Evolutionary conservation across 2,888 invertebrate species (phyloP).

Genomic region (Dioctria rufipes): DNA sequence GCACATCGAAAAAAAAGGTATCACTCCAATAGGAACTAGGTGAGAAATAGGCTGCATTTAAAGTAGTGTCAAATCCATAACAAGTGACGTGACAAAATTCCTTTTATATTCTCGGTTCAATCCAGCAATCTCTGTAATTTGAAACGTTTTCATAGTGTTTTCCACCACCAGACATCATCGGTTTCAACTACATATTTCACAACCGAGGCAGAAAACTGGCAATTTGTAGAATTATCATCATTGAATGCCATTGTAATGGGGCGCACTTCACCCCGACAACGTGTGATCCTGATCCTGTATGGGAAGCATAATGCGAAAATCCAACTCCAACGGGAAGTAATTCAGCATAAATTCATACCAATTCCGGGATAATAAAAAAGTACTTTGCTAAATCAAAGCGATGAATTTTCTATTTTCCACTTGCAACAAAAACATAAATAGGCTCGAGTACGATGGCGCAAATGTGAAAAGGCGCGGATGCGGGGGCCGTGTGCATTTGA

Average conservation of each 20-base stretch:
- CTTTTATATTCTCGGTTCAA: background rate
- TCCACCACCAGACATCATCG: background rate
- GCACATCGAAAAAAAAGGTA: background rate
- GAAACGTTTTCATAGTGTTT: slow-evolving; percentile 21
- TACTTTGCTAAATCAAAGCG: slow-evolving; percentile 52
- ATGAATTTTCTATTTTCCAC: slow-evolving; percentile 52
- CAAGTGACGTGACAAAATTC: slow-evolving; percentile 26
- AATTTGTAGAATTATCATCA: slow-evolving; percentile 42
- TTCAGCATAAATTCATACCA: slow-evolving; percentile 50
- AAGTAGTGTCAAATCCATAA: slow-evolving; percentile 18
- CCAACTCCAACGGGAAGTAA: slow-evolving; percentile 33
- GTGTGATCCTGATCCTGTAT: background rate
- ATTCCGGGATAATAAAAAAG: slow-evolving; percentile 50
- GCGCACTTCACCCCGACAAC: background rate
- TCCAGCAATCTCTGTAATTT: slow-evolving; percentile 19
- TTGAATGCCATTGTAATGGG: slow-evolving; percentile 38
- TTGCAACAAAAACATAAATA: slow-evolving; percentile 41
- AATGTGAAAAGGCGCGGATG: background rate
- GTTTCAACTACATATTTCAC: slow-evolving; percentile 3
- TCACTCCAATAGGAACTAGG: background rate
- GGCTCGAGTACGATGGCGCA: background rate
- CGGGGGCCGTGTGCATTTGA: slow-evolving; percentile 21
- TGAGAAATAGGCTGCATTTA: background rate
- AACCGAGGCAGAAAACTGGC: slow-evolving; percentile 39
- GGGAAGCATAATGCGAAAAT: background rate